These are phyloP conservation scores for Hemichromis elongatus DNA, from an alignment of 2,113 vertebrate genomes.

Conservation along the genomic window DNA sequence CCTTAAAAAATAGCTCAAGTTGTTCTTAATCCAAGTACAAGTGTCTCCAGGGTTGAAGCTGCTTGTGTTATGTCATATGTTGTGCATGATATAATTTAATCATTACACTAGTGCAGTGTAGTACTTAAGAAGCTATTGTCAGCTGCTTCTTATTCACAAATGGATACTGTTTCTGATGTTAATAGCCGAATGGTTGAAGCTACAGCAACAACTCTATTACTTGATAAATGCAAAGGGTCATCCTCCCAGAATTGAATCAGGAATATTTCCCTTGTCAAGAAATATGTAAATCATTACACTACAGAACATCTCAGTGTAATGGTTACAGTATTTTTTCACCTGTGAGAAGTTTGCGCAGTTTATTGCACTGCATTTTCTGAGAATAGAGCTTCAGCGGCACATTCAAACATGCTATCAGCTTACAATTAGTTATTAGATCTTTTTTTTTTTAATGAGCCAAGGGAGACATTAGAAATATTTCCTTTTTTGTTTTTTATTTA, in stretches of 20 bases:
- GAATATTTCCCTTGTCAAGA: neutral
- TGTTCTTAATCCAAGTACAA: neutral
- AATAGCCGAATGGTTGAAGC: too few relatives aligned
- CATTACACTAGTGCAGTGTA: neutral
- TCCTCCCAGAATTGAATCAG: neutral
- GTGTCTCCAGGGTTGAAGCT: neutral
- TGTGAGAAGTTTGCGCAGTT: neutral
- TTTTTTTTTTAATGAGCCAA: neutral
- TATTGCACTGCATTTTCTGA: neutral
- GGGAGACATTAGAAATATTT: neutral
- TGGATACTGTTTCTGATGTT: neutral
- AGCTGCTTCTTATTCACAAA: neutral
- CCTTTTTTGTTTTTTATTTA: constrained; percentile 18
- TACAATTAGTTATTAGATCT: neutral
- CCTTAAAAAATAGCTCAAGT: neutral
- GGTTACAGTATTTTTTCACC: neutral
- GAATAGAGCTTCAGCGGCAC: neutral
- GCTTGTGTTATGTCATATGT: neutral
- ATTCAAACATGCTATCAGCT: neutral
- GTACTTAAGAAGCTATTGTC: neutral
- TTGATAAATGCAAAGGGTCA: neutral
- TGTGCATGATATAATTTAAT: neutral
- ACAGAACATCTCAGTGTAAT: neutral
- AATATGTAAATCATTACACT: neutral
- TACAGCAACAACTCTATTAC: neutral